Percentiles rank a stretch among this genome's conserved stretches.
phyloP scores from a whole-genome alignment of 2,113 vertebrate genomes.

The Bombycilla garrulus region DNA sequence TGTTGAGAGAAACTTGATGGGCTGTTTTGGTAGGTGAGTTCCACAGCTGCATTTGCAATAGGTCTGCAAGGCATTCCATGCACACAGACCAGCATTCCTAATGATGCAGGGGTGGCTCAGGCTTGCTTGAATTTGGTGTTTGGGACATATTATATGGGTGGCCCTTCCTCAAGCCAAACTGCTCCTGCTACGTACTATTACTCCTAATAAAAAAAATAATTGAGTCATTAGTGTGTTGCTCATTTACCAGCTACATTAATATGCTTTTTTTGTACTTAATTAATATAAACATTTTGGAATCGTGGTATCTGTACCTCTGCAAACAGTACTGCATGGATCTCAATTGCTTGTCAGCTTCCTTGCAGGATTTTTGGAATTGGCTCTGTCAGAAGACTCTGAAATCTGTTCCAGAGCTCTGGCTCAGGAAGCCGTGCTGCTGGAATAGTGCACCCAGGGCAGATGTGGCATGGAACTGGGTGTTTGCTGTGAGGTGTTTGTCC shows the following conservation, averaged over 20 bases:
- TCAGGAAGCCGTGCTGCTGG: neutral
- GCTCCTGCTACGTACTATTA: neutral
- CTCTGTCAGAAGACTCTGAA: rapidly evolving
- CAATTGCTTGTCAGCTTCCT: neutral
- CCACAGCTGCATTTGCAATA: neutral
- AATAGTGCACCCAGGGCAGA: neutral
- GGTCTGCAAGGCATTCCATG: neutral
- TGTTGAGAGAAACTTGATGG: neutral
- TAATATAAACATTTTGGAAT: neutral
- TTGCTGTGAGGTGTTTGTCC: neutral
- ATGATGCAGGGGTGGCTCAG: neutral
- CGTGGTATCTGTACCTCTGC: neutral
- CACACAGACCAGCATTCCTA: neutral
- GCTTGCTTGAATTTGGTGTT: neutral
- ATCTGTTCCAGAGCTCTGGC: neutral
- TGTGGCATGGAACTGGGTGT: neutral
- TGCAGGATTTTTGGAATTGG: neutral
- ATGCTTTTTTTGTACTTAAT: neutral
- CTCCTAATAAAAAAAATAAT: neutral
- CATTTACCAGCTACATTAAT: neutral
- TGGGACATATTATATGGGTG: neutral
- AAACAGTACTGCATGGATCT: neutral
- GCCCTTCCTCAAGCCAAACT: neutral
- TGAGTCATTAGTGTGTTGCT: neutral
- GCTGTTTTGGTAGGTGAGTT: neutral